Conservation (phyloP, 2,797 vertebrate genomes). For the Melanotaenia nigrans region DNA sequence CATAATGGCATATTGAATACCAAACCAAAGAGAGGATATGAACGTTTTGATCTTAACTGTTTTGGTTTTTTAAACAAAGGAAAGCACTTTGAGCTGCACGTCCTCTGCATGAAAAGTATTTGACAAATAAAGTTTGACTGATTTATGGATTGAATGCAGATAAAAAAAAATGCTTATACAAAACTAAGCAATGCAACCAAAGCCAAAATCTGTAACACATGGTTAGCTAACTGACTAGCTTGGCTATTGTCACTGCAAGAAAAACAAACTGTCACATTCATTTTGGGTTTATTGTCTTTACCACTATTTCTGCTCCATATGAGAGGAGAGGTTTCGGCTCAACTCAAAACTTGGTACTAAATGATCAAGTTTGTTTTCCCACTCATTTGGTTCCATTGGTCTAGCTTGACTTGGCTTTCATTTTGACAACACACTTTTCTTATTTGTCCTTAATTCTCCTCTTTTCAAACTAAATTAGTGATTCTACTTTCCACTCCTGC, state of each 20-base stretch:
- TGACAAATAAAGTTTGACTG: too few relatives aligned
- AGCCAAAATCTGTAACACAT: not conserved
- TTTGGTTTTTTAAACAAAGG: not conserved
- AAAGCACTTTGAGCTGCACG: not conserved
- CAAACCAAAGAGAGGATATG: not conserved
- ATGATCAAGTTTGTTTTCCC: not conserved
- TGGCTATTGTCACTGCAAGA: not conserved
- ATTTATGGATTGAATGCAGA: too few relatives aligned
- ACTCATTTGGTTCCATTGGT: not conserved
- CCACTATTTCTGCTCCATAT: not conserved
- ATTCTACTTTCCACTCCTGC: constrained; percentile 23
- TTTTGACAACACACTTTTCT: not conserved
- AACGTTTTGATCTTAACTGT: not conserved
- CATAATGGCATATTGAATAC: not conserved
- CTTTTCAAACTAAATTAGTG: constrained; percentile 18
- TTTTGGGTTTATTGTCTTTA: not conserved
- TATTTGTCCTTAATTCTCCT: not conserved
- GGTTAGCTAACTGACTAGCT: not conserved
- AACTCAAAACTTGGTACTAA: not conserved
- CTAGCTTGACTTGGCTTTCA: not conserved
- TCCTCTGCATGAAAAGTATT: not conserved
- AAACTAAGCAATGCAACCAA: not conserved
- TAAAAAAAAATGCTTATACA: not conserved
- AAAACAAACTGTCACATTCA: not conserved
- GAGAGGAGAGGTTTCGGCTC: not conserved